Evolutionary conservation across 2,888 invertebrate species (phyloP).

Genomic region (Apoda limacodes): DNA sequence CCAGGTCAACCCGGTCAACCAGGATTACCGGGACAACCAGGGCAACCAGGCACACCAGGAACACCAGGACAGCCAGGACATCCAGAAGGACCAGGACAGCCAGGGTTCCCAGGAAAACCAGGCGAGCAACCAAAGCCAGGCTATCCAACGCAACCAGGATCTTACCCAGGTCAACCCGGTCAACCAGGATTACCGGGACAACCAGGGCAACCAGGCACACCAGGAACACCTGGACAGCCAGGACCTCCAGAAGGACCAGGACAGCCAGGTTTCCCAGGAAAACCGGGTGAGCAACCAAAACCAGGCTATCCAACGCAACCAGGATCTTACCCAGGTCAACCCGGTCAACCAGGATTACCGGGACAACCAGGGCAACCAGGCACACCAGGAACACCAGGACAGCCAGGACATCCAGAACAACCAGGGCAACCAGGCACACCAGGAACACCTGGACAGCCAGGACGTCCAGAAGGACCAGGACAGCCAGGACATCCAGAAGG

Average conservation of each 20-base stretch:
- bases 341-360: conserved; percentile 10
- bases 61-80: conserved; percentile 11
- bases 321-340: conserved; percentile 16
- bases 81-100: conserved; percentile 17
- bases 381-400: conserved; percentile 17
- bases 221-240: conserved; percentile 18
- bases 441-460: conserved; percentile 18
- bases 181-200: conserved; percentile 11
- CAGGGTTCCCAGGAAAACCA: conserved; percentile 18
- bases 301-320: too few species aligned
- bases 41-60: conserved; percentile 17
- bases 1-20: conserved; percentile 19
- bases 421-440: conserved; percentile 19
- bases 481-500: conserved; percentile 17
- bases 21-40: conserved; percentile 17
- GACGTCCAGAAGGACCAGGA: conserved; percentile 16
- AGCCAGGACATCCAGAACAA: conserved; percentile 6
- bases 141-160: conserved; percentile 17
- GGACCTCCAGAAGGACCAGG: conserved; percentile 18
- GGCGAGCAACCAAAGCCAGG: conserved; percentile 17
- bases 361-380: conserved; percentile 20
- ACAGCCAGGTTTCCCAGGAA: conserved; percentile 17
- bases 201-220: conserved; percentile 17
- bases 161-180: too few species aligned
- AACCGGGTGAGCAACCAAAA: conserved; percentile 13